Evolutionary conservation across 2,888 invertebrate genomes (phyloP).

Genomic region (Sinopyrophorus schimmeli): DNA sequence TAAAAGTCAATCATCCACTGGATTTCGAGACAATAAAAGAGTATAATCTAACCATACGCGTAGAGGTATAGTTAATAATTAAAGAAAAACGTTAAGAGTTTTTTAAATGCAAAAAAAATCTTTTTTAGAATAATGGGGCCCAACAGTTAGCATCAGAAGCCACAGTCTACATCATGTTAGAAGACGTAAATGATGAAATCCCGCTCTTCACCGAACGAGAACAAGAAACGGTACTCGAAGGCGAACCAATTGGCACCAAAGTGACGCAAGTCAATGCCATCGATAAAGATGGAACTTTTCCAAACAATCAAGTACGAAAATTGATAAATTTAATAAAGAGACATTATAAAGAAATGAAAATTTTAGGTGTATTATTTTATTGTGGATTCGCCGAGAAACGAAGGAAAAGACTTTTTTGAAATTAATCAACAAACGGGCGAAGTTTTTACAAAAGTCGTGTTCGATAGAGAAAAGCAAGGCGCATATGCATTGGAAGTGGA

Average conservation of each 20-base stretch:
- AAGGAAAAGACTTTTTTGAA: slow-evolving; percentile 94
- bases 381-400: slow-evolving; percentile 87
- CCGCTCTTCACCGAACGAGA: slow-evolving; percentile 94
- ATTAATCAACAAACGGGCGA: slow-evolving; percentile 95
- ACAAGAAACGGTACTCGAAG: slow-evolving; percentile 93
- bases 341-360: no score
- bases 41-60: slow-evolving; percentile 93
- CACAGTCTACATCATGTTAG: slow-evolving; percentile 89
- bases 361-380: slow-evolving; percentile 90
- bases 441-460: slow-evolving; percentile 92
- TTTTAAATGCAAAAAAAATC: no score
- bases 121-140: slow-evolving; percentile 87
- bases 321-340: no score
- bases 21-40: slow-evolving; percentile 95
- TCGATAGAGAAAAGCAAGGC: slow-evolving; percentile 97
- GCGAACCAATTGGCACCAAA: slow-evolving; percentile 92
- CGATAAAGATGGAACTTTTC: slow-evolving; percentile 93
- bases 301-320: slow-evolving; percentile 84
- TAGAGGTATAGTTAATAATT: slow-evolving; percentile 76
- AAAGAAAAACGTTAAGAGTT: neutral
- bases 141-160: slow-evolving; percentile 94
- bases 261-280: slow-evolving; percentile 96
- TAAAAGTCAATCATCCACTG: slow-evolving; percentile 93
- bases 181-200: slow-evolving; percentile 97
- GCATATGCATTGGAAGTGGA: slow-evolving; percentile 97